These are phyloP conservation scores for Drosophila pseudotalamancana DNA, from an alignment of 2,888 invertebrate genomes.

Conservation along the genomic window DNA sequence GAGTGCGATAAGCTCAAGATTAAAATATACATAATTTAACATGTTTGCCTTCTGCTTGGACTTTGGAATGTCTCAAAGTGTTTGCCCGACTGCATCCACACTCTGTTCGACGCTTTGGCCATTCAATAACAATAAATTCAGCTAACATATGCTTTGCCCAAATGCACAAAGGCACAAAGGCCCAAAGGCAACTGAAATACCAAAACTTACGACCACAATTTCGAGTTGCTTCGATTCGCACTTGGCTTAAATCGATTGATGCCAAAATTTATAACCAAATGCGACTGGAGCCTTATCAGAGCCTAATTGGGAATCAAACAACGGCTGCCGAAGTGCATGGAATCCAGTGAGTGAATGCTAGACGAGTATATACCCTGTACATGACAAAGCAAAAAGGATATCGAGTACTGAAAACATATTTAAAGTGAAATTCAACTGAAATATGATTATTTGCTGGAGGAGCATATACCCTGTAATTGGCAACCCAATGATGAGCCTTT, in stretches of 20 bases:
- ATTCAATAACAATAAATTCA: slow-evolving; percentile 59
- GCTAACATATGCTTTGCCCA: slow-evolving; percentile 47
- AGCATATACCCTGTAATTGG: too few relatives aligned
- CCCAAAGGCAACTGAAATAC: slow-evolving; percentile 24
- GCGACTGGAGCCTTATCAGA: neutral
- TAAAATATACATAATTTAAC: slow-evolving; percentile 74
- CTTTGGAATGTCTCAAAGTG: slow-evolving; percentile 24
- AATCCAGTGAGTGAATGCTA: neutral
- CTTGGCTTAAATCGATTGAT: slow-evolving; percentile 26
- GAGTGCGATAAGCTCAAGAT: slow-evolving; percentile 76
- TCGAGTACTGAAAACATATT: too few relatives aligned
- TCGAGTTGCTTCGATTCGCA: slow-evolving; percentile 7
- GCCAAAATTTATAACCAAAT: slow-evolving; percentile 3
- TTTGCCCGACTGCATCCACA: slow-evolving; percentile 10
- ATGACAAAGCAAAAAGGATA: neutral
- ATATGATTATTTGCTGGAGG: too few relatives aligned
- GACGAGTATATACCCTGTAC: neutral
- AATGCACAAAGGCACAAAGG: slow-evolving; percentile 34
- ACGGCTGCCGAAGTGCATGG: neutral
- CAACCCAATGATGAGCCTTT: too few relatives aligned
- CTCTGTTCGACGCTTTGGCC: slow-evolving; percentile 4
- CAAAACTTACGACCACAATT: slow-evolving; percentile 26
- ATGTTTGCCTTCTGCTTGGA: slow-evolving; percentile 51
- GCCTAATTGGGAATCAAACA: slow-evolving; percentile 19
- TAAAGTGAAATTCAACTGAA: too few relatives aligned